These are phyloP conservation scores for Drosophila quinaria DNA, from an alignment of 2,888 invertebrate genomes.

Conservation along the genomic window DNA sequence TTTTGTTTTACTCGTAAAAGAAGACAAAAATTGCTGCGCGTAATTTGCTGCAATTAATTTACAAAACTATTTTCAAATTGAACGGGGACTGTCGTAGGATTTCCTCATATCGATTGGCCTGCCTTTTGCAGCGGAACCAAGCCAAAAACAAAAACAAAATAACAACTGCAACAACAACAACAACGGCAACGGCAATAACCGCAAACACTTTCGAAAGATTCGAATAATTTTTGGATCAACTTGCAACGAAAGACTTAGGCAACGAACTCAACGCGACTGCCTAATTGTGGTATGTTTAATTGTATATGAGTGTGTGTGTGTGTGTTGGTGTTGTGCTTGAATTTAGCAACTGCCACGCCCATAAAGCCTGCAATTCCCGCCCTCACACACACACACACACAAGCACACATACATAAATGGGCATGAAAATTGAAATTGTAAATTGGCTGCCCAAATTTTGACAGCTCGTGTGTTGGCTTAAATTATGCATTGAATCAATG, in stretches of 20 bases:
- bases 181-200: slow-evolving; percentile 11
- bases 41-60: slow-evolving; percentile 51
- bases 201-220: slow-evolving; percentile 47
- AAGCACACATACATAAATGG: slow-evolving; percentile 22
- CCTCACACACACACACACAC: slow-evolving; percentile 10
- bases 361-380: slow-evolving; percentile 3
- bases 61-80: slow-evolving; percentile 41
- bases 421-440: slow-evolving; percentile 47
- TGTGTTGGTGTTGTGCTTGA: slow-evolving; percentile 19
- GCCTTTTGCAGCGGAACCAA: slow-evolving; percentile 53
- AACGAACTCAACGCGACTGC: slow-evolving; percentile 40
- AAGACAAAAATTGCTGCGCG: slow-evolving; percentile 34
- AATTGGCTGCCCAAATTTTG: slow-evolving; percentile 39
- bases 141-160: slow-evolving; percentile 7
- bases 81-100: slow-evolving; percentile 34
- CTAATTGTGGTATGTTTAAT: slow-evolving; percentile 39
- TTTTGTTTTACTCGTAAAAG: slow-evolving; percentile 1
- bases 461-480: slow-evolving; percentile 44
- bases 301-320: slow-evolving; percentile 5
- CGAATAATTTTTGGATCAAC: slow-evolving; percentile 25
- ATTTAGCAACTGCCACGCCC: slow-evolving; percentile 40
- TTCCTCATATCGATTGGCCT: slow-evolving; percentile 54
- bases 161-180: slow-evolving; percentile 8
- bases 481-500: slow-evolving; percentile 46
- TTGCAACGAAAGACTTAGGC: slow-evolving; percentile 47